Conservation (phyloP, 1,140 invertebrate genomes). For the Adelges cooleyi region DNA sequence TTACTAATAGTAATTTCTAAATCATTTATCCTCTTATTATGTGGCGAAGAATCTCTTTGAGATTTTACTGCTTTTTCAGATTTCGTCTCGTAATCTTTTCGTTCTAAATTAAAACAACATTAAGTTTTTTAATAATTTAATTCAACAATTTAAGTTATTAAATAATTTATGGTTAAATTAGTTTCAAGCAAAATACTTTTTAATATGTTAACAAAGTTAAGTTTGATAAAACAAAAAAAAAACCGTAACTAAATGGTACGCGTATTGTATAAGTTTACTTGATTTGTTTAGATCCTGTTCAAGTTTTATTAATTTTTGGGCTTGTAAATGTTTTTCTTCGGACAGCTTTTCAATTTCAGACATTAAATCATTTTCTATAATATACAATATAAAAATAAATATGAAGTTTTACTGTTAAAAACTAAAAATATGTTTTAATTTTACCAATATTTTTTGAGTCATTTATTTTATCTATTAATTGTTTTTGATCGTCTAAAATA, state of each 20-base stretch:
- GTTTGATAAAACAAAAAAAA: no score
- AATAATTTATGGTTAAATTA: no score
- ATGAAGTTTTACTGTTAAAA: background rate
- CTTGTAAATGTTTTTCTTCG: conserved; percentile 2
- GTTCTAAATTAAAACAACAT: conserved; percentile 13
- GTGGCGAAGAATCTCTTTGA: background rate
- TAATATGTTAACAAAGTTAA: no score
- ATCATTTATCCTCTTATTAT: background rate
- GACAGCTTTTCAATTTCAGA: conserved; percentile 17
- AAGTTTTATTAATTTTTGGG: conserved; percentile 9
- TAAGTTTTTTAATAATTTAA: no score
- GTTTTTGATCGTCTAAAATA: background rate
- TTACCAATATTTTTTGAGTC: conserved; percentile 3
- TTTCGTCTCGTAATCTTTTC: conserved; percentile 12
- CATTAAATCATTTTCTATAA: conserved; percentile 17
- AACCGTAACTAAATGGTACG: no score
- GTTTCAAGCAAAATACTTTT: no score
- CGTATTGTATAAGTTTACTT: conserved; percentile 4
- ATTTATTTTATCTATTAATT: conserved; percentile 9
- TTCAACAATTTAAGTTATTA: no score
- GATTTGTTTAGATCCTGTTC: conserved; percentile 11
- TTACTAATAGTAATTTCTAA: conserved; percentile 19
- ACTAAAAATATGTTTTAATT: no score
- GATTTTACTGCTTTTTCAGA: background rate
- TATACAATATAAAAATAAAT: background rate